phyloP scores from a whole-genome alignment of 2,888 invertebrate genomes.

The Rhagophthalmus giganteus region DNA sequence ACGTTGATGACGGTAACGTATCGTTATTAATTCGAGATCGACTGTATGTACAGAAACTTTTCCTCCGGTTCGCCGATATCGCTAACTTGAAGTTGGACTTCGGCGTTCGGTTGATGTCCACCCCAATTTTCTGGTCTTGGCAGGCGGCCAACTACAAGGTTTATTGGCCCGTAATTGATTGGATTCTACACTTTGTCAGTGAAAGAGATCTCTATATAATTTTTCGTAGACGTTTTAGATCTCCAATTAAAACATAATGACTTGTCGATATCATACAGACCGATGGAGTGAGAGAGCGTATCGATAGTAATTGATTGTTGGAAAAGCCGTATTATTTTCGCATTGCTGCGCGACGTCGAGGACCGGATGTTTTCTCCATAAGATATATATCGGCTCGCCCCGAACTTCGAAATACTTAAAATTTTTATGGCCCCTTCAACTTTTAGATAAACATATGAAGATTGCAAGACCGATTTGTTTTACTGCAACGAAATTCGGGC shows the following conservation, averaged over 20 bases:
- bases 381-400: constrained; percentile 13
- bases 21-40: too few relatives aligned
- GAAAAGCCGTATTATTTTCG: constrained; percentile 2
- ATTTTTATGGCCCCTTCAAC: constrained; percentile 19
- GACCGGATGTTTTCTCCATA: constrained; percentile 14
- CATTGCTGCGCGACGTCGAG: constrained; percentile 4
- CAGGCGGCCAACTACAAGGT: constrained; percentile 23
- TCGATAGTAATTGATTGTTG: constrained; percentile 21
- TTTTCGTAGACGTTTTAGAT: constrained; percentile 13
- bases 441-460: constrained; percentile 19
- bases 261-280: constrained; percentile 28
- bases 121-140: constrained; percentile 15
- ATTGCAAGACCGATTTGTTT: constrained; percentile 9
- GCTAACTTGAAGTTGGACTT: constrained; percentile 16
- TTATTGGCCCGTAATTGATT: constrained; percentile 31
- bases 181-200: constrained; percentile 17
- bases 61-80: too few relatives aligned
- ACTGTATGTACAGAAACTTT: too few relatives aligned
- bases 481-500: too few relatives aligned
- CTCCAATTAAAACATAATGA: constrained; percentile 31
- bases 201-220: constrained; percentile 24
- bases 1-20: too few relatives aligned
- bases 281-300: constrained; percentile 11
- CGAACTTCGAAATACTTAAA: constrained; percentile 9
- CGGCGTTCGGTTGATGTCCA: constrained; percentile 13